Evolutionary conservation across 2,888 invertebrate species (phyloP).

Genomic region (Calameuta filiformis): DNA sequence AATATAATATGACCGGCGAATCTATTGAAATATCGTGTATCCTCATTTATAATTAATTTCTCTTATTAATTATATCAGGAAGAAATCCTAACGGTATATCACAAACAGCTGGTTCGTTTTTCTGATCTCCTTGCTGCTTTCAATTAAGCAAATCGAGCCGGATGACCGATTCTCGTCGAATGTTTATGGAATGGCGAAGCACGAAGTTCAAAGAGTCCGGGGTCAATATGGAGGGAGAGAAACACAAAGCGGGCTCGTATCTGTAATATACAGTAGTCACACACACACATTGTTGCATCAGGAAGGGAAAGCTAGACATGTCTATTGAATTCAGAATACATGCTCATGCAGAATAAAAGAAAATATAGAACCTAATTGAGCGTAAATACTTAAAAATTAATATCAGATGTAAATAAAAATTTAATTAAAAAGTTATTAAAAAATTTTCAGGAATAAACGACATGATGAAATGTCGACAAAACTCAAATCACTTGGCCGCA

Average conservation of each 20-base stretch:
- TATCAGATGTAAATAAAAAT: background rate
- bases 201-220: conserved; percentile 22
- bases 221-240: conserved; percentile 8
- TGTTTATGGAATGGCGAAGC: background rate
- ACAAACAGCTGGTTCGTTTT: background rate
- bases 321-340: background rate
- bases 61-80: background rate
- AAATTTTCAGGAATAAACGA: conserved; percentile 8
- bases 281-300: background rate
- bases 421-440: background rate
- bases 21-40: background rate
- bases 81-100: background rate
- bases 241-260: background rate
- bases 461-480: conserved; percentile 49
- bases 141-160: background rate
- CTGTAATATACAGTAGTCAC: background rate
- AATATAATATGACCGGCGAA: background rate
- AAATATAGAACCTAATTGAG: background rate
- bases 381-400: background rate
- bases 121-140: background rate
- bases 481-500: conserved; percentile 57
- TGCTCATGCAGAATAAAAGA: background rate
- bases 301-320: background rate
- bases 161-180: background rate
- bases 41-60: background rate